phyloP scores from a whole-genome alignment of 2,888 invertebrate genomes.

The Cerastis leucographa region DNA sequence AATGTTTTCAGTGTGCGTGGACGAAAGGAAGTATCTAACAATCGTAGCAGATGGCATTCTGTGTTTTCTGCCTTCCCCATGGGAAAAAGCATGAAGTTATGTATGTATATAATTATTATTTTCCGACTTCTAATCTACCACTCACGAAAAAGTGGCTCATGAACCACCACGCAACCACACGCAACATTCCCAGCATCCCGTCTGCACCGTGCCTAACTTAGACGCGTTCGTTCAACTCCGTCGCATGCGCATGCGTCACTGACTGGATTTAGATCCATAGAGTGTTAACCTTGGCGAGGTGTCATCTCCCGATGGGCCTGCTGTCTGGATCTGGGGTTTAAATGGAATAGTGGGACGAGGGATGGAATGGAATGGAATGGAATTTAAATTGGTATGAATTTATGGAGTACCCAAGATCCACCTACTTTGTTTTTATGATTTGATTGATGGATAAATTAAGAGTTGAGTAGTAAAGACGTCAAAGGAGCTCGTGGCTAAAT shows the following conservation, averaged over 20 bases:
- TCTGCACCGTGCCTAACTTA: slow-evolving; percentile 38
- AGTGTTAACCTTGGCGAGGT: slow-evolving; percentile 66
- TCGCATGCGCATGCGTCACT: slow-evolving; percentile 65
- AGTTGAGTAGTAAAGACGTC: too few relatives aligned
- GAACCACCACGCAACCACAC: slow-evolving; percentile 4
- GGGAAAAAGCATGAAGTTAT: too few relatives aligned
- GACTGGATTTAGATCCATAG: slow-evolving; percentile 63
- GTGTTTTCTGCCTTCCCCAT: too few relatives aligned
- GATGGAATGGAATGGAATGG: neutral
- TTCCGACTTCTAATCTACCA: neutral
- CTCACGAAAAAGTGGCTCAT: slow-evolving; percentile 15
- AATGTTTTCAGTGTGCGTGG: too few relatives aligned
- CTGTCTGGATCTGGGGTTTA: slow-evolving; percentile 7
- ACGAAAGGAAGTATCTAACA: too few relatives aligned
- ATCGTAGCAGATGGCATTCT: too few relatives aligned
- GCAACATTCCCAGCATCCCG: slow-evolving; percentile 22
- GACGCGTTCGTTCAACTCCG: slow-evolving; percentile 65
- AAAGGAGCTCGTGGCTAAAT: too few relatives aligned
- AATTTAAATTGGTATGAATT: neutral
- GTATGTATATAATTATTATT: too few relatives aligned
- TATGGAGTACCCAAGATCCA: neutral
- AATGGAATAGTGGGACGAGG: slow-evolving; percentile 20
- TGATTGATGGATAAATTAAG: too few relatives aligned
- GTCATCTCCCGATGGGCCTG: slow-evolving; percentile 51
- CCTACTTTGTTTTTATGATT: neutral